phyloP scores from a whole-genome alignment of 2,113 vertebrate genomes.

The Carollia perspicillata region DNA sequence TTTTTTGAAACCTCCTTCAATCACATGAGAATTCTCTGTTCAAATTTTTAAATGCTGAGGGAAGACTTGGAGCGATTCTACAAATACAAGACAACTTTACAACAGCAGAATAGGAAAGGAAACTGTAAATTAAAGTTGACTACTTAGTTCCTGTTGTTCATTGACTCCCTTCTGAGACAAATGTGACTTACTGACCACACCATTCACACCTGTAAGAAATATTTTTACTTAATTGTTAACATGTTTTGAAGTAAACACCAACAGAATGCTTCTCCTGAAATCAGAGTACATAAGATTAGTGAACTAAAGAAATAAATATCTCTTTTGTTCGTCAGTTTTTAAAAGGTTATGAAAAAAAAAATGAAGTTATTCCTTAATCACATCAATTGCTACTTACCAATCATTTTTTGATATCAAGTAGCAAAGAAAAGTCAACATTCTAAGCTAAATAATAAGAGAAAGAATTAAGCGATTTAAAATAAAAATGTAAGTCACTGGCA shows the following conservation, averaged over 20 bases:
- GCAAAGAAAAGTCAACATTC: neutral
- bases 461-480: slow-evolving; percentile 17
- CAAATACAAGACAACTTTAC: neutral
- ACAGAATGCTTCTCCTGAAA: slow-evolving; percentile 37
- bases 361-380: neutral
- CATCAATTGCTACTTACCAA: neutral
- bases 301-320: neutral
- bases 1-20: neutral
- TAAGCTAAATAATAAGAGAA: slow-evolving; percentile 4
- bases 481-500: slow-evolving; percentile 22
- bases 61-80: neutral
- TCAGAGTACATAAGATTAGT: neutral
- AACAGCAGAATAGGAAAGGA: neutral
- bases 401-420: neutral
- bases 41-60: neutral
- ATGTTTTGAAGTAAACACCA: neutral
- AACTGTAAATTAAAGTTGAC: neutral
- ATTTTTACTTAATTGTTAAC: slow-evolving; percentile 21
- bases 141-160: neutral
- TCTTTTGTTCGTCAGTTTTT: neutral
- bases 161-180: neutral
- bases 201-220: slow-evolving; percentile 31
- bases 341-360: neutral
- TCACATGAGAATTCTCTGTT: neutral
- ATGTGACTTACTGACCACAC: neutral